Evolutionary conservation across 1,140 invertebrate species (phyloP).

Genomic region (Argopecten irradians): DNA sequence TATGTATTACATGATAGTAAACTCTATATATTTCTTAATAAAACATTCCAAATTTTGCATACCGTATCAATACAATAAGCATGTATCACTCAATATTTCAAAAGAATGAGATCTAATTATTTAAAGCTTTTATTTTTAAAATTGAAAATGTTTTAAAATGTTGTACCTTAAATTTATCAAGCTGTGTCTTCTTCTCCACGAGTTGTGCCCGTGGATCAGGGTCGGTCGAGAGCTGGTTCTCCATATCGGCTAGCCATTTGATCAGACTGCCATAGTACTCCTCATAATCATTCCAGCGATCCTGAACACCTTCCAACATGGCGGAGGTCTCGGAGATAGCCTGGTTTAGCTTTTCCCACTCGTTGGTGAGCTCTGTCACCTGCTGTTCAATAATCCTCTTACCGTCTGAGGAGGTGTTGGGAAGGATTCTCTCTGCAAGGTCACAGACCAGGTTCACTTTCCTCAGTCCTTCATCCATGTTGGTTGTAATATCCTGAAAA

Average conservation of each 20-base stretch:
- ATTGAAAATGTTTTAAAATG: too few relatives aligned
- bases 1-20: too few relatives aligned
- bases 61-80: too few relatives aligned
- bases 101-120: too few relatives aligned
- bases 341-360: constrained; percentile 91
- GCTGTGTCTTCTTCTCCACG: constrained; percentile 87
- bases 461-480: constrained; percentile 72
- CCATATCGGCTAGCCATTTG: constrained; percentile 85
- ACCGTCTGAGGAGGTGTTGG: constrained; percentile 90
- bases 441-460: constrained; percentile 78
- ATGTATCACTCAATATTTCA: too few relatives aligned
- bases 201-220: constrained; percentile 78
- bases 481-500: constrained; percentile 69
- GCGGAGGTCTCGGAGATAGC: constrained; percentile 88
- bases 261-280: constrained; percentile 86
- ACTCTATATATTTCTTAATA: too few relatives aligned
- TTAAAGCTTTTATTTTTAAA: too few relatives aligned
- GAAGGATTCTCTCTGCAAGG: constrained; percentile 86
- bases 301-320: constrained; percentile 86
- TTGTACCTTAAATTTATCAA: constrained; percentile 85
- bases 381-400: constrained; percentile 91
- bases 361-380: constrained; percentile 88
- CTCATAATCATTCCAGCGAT: constrained; percentile 91
- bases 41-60: too few relatives aligned
- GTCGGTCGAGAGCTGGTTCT: constrained; percentile 77